Percentiles rank a stretch among this genome's conserved stretches.
Evolutionary conservation across 2,888 invertebrate genomes (phyloP).

Genomic region (Lasioglossum zephyrum): DNA sequence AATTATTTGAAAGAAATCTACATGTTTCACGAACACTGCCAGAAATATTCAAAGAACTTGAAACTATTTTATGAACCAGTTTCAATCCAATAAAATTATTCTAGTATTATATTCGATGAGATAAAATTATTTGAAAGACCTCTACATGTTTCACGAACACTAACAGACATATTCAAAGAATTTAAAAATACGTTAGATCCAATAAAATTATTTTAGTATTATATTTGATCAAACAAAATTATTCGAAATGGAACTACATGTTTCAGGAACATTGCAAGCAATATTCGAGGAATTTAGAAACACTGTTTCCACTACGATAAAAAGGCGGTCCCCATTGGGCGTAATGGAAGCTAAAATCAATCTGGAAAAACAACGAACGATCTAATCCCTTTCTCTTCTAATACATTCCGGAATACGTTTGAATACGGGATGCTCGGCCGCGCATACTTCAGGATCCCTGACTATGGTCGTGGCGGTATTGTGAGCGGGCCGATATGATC

Average conservation of each 20-base stretch:
- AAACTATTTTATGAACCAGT: too few species aligned
- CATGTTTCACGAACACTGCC: too few species aligned
- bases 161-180: neutral
- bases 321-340: neutral
- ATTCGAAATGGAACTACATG: neutral
- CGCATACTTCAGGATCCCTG: conserved; percentile 55
- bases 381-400: conserved; percentile 60
- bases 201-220: too few species aligned
- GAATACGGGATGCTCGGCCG: conserved; percentile 61
- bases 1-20: too few species aligned
- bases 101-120: too few species aligned
- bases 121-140: too few species aligned
- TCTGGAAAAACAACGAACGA: conserved; percentile 34
- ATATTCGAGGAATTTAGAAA: neutral
- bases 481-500: conserved; percentile 67
- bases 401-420: conserved; percentile 67
- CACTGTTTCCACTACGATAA: neutral
- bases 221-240: too few species aligned
- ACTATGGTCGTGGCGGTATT: conserved; percentile 64
- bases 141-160: neutral
- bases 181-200: too few species aligned
- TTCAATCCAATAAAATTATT: too few species aligned
- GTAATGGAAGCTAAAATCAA: neutral
- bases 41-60: too few species aligned
- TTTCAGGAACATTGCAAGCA: neutral